Evolutionary conservation across 2,113 vertebrate species (phyloP).

Genomic region (Hipposideros armiger): DNA sequence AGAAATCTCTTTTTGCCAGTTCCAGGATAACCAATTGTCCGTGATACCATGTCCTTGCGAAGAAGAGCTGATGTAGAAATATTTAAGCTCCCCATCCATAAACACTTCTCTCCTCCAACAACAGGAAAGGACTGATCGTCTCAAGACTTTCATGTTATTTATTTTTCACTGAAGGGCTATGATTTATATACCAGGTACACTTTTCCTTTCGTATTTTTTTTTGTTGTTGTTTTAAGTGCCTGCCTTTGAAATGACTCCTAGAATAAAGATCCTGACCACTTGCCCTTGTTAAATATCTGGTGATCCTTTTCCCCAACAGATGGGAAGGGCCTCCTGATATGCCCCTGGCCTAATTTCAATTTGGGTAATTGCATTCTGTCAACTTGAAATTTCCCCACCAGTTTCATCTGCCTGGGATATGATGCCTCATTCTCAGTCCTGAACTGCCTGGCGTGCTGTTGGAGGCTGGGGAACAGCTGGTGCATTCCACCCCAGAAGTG

Average conservation of each 20-base stretch:
- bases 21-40: constrained; percentile 77
- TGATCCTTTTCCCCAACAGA: constrained; percentile 66
- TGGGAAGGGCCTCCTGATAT: constrained; percentile 64
- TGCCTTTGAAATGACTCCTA: constrained; percentile 30
- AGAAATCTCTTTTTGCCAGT: constrained; percentile 83
- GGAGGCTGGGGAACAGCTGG: constrained; percentile 71
- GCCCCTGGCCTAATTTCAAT: constrained; percentile 73
- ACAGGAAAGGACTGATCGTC: constrained; percentile 22
- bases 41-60: constrained; percentile 70
- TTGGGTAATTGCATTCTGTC: constrained; percentile 78
- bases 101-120: constrained; percentile 63
- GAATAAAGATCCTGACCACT: constrained; percentile 53
- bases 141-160: constrained; percentile 32
- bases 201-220: background rate
- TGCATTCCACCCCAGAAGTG: constrained; percentile 56
- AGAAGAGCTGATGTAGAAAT: constrained; percentile 67
- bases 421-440: background rate
- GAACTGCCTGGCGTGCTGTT: background rate
- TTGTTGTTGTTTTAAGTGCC: background rate
- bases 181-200: background rate
- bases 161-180: constrained; percentile 16
- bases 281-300: constrained; percentile 46
- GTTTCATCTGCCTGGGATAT: constrained; percentile 54
- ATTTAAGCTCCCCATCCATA: constrained; percentile 75
- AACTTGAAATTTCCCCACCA: constrained; percentile 68